Conservation (phyloP, 2,797 vertebrate species). For the Florisuga fusca region DNA sequence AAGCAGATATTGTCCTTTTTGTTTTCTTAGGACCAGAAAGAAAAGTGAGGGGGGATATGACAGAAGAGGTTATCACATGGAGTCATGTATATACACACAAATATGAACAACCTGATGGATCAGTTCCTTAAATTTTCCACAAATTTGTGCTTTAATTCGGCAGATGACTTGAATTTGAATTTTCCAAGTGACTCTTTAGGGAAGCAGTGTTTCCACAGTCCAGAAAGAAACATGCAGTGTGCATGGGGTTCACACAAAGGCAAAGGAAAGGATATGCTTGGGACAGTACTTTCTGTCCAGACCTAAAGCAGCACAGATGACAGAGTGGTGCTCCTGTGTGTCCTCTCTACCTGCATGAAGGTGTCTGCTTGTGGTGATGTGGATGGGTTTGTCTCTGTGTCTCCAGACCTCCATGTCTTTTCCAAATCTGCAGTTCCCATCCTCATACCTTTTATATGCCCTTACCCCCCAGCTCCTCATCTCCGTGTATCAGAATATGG, state of each 20-base stretch:
- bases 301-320: too few species aligned
- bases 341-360: not conserved
- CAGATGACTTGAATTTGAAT: not conserved
- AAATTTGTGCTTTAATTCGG: not conserved
- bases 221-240: fast-evolving
- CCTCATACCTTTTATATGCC: not conserved
- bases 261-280: not conserved
- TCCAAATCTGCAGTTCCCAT: not conserved
- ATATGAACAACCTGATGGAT: not conserved
- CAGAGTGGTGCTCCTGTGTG: not conserved
- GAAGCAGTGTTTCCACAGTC: not conserved
- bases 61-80: not conserved
- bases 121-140: not conserved
- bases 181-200: not conserved
- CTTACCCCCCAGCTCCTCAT: fast-evolving
- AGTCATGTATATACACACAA: fast-evolving
- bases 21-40: not conserved
- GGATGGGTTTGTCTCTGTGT: not conserved
- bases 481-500: not conserved
- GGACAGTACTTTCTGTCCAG: not conserved
- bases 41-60: not conserved
- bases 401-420: not conserved
- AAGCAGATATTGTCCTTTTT: not conserved
- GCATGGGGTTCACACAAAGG: fast-evolving
- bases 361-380: not conserved